Evolutionary conservation across 2,113 vertebrate species (phyloP).

Genomic region (Chloropsis cyanopogon): DNA sequence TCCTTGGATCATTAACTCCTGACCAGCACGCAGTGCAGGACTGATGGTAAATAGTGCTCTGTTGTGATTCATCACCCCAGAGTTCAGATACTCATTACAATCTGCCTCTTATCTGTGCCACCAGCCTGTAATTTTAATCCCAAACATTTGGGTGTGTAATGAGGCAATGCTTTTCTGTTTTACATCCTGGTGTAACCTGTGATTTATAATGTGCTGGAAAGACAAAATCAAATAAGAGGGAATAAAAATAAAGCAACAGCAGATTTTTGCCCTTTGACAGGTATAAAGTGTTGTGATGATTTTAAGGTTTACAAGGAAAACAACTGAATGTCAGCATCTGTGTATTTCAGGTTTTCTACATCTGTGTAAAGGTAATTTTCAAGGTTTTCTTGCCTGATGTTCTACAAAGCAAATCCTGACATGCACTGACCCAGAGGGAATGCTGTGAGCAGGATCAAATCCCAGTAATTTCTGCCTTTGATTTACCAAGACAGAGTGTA

Average conservation of each 20-base stretch:
- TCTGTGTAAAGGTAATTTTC: background rate
- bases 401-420: constrained; percentile 2
- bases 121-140: constrained; percentile 60
- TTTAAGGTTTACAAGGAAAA: background rate
- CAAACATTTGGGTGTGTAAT: constrained; percentile 36
- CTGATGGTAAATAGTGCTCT: background rate
- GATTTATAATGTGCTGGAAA: background rate
- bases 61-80: constrained; percentile 15
- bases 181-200: background rate
- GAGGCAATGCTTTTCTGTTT: constrained; percentile 17
- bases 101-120: background rate
- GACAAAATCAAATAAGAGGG: background rate
- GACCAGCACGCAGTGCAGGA: background rate
- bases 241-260: background rate
- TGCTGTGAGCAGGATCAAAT: background rate
- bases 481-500: background rate
- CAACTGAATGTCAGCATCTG: background rate
- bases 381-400: background rate
- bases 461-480: background rate
- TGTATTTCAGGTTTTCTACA: background rate
- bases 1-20: background rate
- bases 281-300: background rate
- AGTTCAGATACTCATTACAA: constrained; percentile 2
- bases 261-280: background rate
- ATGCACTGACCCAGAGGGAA: background rate